Base-by-base conservation (phyloP, 1,140 invertebrate species). In the Dendrolimus kikuchii region DNA sequence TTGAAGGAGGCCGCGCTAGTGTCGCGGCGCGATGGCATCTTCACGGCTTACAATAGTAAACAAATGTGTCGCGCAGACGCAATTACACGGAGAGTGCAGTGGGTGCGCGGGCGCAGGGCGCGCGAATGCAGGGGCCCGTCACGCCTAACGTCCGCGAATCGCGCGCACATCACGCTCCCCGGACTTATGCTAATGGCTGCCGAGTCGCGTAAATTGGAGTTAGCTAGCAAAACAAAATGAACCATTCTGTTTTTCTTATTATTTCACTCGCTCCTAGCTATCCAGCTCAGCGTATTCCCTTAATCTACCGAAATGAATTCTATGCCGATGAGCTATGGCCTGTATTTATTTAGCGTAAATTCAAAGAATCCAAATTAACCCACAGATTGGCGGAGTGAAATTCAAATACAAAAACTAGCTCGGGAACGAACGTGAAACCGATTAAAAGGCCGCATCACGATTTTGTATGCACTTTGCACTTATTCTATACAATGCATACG, bases 401-500 rank as follows among this genome's bases (percentile, higher is more conserved):
- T 81, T 71, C 74, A 77, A 83, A 83, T 80, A 79, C 78, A 86
- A 86, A 86, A 85, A 82, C 78, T 79, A 77, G 73, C 78, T 67
- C 73, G 75, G 71, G 74, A 80, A 83, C 71, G 72, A 82, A 83
- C 83, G 83, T 86, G 81, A 75, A 83, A 85, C 71, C 83, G 83
- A 86, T 85, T 86, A 86, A 86, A 86, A 81, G 77, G 72, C 80
- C 79, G 74, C 83, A 86, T 86, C 83, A 86, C 83, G 83, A 86
- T 84, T 84, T 77, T 83, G 83, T 86, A 84, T 84, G 83, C 83
- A 83, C 83, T 86, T 84, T 86, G 83, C 81, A 83, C 78, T 85
- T 75, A 75, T 76, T 85, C 57, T 73, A 80, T 81, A 67, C 74
- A 64, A 68, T 71, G 66, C 62, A 68, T 64, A 72, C 66, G 62